Conservation (phyloP, 2,113 vertebrate genomes). For the Mobula birostris region DNA sequence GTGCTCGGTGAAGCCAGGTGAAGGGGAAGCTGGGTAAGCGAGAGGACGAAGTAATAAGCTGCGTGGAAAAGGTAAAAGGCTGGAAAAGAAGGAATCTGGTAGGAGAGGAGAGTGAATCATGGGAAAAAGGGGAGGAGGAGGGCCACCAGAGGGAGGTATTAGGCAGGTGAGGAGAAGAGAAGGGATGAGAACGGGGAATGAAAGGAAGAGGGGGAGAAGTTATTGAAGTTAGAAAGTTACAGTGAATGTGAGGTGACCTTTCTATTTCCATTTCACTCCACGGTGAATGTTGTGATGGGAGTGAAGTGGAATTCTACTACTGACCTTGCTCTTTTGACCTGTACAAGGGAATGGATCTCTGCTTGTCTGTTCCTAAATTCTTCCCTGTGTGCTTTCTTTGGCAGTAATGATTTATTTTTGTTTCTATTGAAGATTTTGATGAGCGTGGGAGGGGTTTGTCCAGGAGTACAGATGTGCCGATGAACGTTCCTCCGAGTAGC, state of each 20-base stretch:
- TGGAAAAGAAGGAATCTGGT: too few relatives aligned
- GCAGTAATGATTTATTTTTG: slow-evolving; percentile 1
- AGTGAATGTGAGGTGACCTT: background rate
- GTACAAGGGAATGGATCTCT: background rate
- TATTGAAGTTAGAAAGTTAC: too few relatives aligned
- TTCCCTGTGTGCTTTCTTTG: background rate
- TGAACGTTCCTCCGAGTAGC: background rate
- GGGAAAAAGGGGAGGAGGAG: too few relatives aligned
- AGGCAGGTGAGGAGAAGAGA: too few relatives aligned
- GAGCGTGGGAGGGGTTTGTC: background rate
- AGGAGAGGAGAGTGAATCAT: too few relatives aligned
- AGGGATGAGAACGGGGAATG: too few relatives aligned
- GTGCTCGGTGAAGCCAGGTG: too few relatives aligned
- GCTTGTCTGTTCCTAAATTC: background rate
- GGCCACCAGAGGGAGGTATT: too few relatives aligned
- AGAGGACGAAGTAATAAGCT: too few relatives aligned
- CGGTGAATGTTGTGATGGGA: background rate
- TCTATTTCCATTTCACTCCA: background rate
- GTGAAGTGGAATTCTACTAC: background rate
- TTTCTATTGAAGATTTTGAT: background rate
- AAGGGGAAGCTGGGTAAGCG: too few relatives aligned
- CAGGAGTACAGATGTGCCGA: background rate
- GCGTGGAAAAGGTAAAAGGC: too few relatives aligned
- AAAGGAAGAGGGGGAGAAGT: too few relatives aligned
- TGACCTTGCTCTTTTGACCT: slow-evolving; percentile 17